These are phyloP conservation scores for Neoniphon sammara DNA, from an alignment of 2,797 vertebrate genomes.

Conservation along the genomic window DNA sequence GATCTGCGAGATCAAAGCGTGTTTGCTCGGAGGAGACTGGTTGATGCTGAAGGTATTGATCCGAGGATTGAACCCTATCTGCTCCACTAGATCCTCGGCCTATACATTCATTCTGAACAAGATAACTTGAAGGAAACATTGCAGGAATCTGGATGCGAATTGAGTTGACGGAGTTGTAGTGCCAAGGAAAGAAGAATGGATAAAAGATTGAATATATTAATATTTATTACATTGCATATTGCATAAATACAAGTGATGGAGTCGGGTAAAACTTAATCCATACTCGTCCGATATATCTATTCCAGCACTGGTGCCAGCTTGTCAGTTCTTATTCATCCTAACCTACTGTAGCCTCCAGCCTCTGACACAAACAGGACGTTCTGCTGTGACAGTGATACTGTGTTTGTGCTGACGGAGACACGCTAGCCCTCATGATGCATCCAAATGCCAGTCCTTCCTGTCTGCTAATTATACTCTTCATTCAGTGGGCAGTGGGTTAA, in stretches of 20 bases:
- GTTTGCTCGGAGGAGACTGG: constrained; percentile 57
- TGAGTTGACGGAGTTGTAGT: too few relatives aligned
- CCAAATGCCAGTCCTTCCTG: constrained; percentile 63
- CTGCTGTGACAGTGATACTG: background rate
- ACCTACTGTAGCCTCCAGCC: background rate
- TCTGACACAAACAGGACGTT: background rate
- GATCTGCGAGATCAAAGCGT: constrained; percentile 69
- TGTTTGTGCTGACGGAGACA: constrained; percentile 45
- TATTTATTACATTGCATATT: background rate
- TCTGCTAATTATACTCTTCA: constrained; percentile 77
- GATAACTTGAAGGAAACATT: constrained; percentile 1
- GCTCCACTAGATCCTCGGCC: constrained; percentile 34
- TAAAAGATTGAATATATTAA: constrained; percentile 4
- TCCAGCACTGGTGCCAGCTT: background rate
- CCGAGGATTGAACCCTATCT: constrained; percentile 45
- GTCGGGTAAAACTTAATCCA: too few relatives aligned
- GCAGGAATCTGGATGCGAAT: background rate
- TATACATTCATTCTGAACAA: constrained; percentile 21
- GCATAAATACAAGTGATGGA: background rate
- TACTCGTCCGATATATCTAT: background rate
- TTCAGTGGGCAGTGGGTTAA: constrained; percentile 78
- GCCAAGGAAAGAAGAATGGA: background rate
- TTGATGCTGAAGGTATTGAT: constrained; percentile 64
- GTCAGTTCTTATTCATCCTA: background rate
- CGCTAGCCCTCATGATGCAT: constrained; percentile 47